These are phyloP conservation scores for Xerus rutilus DNA, from an alignment of 2,797 vertebrate genomes.

Conservation along the genomic window DNA sequence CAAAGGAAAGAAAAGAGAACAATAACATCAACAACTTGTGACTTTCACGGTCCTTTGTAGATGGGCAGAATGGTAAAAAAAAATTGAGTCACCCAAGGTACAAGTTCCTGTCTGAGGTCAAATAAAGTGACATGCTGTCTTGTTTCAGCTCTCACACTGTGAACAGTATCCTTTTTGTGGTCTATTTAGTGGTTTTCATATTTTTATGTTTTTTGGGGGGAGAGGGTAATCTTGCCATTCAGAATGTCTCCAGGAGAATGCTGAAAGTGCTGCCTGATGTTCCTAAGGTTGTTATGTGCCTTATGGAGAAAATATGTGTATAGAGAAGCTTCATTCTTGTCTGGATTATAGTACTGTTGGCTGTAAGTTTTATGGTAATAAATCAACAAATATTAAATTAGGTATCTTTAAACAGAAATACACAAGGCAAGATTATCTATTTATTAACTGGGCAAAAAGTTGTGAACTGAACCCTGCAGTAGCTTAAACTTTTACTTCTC, in stretches of 20 bases:
- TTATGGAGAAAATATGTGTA: background rate
- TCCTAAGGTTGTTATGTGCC: no score
- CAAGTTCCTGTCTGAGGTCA: background rate
- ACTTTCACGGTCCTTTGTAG: background rate
- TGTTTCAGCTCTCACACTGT: background rate
- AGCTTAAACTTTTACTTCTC: background rate
- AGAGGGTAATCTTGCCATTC: background rate
- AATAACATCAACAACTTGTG: background rate
- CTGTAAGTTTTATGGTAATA: background rate
- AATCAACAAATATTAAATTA: background rate
- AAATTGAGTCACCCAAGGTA: background rate
- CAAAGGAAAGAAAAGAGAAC: background rate
- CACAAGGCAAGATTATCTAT: background rate
- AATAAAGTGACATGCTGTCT: background rate
- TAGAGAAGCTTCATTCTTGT: background rate
- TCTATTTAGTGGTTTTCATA: background rate
- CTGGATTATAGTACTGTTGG: background rate
- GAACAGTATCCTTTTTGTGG: background rate
- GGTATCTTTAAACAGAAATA: background rate
- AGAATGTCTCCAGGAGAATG: background rate
- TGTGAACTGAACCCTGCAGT: background rate
- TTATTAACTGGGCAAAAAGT: background rate
- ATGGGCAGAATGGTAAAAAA: background rate
- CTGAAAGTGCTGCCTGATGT: background rate
- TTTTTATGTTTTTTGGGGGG: background rate